Base-by-base conservation (phyloP, 2,888 invertebrate genomes). In the Rhingia rostrata region DNA sequence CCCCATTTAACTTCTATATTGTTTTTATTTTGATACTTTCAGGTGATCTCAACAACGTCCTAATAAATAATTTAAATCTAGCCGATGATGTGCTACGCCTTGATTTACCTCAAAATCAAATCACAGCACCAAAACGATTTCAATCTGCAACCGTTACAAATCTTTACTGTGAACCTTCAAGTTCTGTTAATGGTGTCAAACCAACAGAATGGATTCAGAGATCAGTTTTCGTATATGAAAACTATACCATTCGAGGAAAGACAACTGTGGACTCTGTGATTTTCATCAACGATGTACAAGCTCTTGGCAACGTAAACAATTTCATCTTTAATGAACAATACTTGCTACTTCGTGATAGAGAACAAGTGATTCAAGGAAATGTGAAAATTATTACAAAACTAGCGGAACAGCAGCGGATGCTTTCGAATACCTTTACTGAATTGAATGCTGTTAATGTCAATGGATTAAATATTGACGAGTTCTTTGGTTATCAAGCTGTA, bases 11-110 rank as follows among this genome's bases (percentile, higher is more conserved):
- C 9, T 5, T 10, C 4, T 49, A 14, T 6, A 10, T 7, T 22
- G 30, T 7, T 32, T 10, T 3, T 37, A 10, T 1, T 53, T 35
- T 53, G 4, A n/a, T 74, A 1, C 22, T 22, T 86, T 9, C 43
- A 91, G 93, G 90, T 35, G 87, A 91, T 86, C 83, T 92, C 0
- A 82, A 88, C 7, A 86, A 89, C 43, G 90, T 91, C 0, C 88
- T 87, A 4, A 90, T 94, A 14, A 94, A 94, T 87, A 89, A 91
- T 79, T 88, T 93, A 53, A 91, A 93, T 89, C 89, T 94, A 33
- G 88, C 90, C 10, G 90, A 90, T 6, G 94, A 94, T 86, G 89
- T 94, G 14, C 90, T 93, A 85, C 91, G 92, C 51, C 89, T 90
- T 60, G 92, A 92, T 82, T 79, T 79, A 0, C 64, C 88, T 14